Base-by-base conservation (phyloP, 2,888 invertebrate species). In the Macrophya annulata region DNA sequence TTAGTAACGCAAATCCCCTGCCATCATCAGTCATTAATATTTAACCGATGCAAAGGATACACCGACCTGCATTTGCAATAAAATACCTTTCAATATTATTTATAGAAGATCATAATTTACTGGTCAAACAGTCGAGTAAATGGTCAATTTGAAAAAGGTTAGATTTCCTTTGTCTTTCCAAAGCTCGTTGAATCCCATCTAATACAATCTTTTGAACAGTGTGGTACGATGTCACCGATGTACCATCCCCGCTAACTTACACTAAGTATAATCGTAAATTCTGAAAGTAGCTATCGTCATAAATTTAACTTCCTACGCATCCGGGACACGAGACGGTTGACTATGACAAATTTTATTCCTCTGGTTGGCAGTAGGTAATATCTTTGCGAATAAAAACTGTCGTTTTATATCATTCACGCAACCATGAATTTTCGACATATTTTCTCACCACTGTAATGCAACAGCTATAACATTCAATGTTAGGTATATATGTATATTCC, bases 241-340 rank as follows among this genome's bases (percentile, higher is more conserved):
- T 68, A 37, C 12, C 37, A 65, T 62, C 21, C 17, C 25, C 25
- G 45, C 25, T 43, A 68, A 71, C 68, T 71, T 71, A 71, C 51
- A 51, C 81, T 45, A 68, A 83, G 65, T 88, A 90, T 90, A 89
- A 89, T 82, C 90, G 87, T 90, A 89, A 90, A 90, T 89, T 85
- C 85, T 43, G 65, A 21, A 68, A 74, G 81, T 59, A 85, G 81
- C 84, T 85, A 85, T 81, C 86, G 76, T 85, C 87, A 87, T 90
- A 89, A 90, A 90, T 87, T 87, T 84, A 87, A 85, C 88, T 87
- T 87, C 88, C 88, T 89, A 85, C 85, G 85, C 85, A 65, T 48
- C 45, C 84, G 62, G 12, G 76, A 84, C 43, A 25, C 45, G 43
- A 72, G 72, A 76, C 25, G 55, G 62, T 43, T 65, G 85, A 72